Conservation (phyloP, 2,113 vertebrate genomes). For the Scatophagus argus region DNA sequence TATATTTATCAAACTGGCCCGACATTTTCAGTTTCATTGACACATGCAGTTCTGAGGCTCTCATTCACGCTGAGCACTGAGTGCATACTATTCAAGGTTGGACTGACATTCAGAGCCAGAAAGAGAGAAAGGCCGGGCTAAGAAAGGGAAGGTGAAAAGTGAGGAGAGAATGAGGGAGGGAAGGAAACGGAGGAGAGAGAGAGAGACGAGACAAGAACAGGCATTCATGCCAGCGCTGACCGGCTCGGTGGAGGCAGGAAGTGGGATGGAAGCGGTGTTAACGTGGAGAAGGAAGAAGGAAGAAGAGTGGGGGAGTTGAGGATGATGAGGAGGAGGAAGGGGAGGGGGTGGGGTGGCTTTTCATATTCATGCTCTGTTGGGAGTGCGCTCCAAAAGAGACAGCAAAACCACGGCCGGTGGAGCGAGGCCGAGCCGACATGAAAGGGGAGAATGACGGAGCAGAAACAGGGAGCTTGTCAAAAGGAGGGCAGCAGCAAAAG, state of each 20-base stretch:
- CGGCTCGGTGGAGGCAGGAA: constrained; percentile 32
- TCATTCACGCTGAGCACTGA: constrained; percentile 45
- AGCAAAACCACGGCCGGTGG: constrained; percentile 44
- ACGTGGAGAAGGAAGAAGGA: constrained; percentile 23
- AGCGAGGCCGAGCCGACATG: constrained; percentile 64
- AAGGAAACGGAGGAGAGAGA: too few species aligned
- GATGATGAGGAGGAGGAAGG: not conserved
- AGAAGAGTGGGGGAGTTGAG: not conserved
- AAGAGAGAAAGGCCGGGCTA: constrained; percentile 12
- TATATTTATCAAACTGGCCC: constrained; percentile 65
- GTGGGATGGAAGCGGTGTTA: constrained; percentile 49
- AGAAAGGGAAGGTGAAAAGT: constrained; percentile 10
- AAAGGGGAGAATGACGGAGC: constrained; percentile 65
- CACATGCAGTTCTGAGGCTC: constrained; percentile 61
- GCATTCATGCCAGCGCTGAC: constrained; percentile 1
- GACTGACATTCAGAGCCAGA: constrained; percentile 54
- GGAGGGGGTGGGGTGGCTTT: constrained; percentile 1
- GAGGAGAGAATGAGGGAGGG: constrained; percentile 19
- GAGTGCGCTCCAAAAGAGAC: constrained; percentile 58
- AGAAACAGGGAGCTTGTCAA: constrained; percentile 75
- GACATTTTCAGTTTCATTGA: constrained; percentile 55
- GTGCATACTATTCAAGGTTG: constrained; percentile 59
- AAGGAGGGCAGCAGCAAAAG: constrained; percentile 60
- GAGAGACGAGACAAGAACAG: constrained; percentile 18
- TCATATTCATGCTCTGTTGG: constrained; percentile 72